These are phyloP conservation scores for Rotaria magnacalcarata DNA, from an alignment of 2,888 invertebrate genomes.

Conservation along the genomic window DNA sequence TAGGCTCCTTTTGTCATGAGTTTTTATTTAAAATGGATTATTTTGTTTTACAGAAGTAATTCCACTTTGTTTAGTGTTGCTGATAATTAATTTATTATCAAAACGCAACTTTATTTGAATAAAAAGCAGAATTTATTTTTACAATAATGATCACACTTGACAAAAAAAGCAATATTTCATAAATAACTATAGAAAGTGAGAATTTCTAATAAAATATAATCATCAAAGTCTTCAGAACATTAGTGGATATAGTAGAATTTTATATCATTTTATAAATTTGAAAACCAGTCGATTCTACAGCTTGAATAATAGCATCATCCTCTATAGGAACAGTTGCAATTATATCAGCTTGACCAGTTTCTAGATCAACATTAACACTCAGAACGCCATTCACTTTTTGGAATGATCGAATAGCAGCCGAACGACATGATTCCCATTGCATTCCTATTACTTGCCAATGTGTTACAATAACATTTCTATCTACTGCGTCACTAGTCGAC, in stretches of 20 bases:
- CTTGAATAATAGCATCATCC: background rate
- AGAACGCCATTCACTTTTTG: background rate
- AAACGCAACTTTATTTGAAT: too few relatives aligned
- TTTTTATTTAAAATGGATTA: too few relatives aligned
- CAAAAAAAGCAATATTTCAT: too few relatives aligned
- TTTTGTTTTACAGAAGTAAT: too few relatives aligned
- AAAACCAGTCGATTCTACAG: background rate
- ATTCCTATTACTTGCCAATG: slow-evolving; percentile 5
- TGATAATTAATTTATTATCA: too few relatives aligned
- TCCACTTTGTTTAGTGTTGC: too few relatives aligned
- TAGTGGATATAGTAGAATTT: background rate
- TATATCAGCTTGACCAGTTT: background rate
- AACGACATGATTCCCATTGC: slow-evolving; percentile 26
- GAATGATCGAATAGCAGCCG: background rate
- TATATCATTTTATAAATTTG: background rate
- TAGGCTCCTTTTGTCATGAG: too few relatives aligned
- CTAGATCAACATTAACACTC: background rate
- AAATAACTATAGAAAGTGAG: too few relatives aligned
- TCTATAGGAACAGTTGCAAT: background rate
- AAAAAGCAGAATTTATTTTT: too few relatives aligned
- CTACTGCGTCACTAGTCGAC: background rate
- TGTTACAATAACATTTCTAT: background rate
- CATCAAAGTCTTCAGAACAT: too few relatives aligned
- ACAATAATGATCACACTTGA: too few relatives aligned
- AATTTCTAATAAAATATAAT: too few relatives aligned